Conservation (phyloP, 2,113 vertebrate genomes). For the Alligator mississippiensis region DNA sequence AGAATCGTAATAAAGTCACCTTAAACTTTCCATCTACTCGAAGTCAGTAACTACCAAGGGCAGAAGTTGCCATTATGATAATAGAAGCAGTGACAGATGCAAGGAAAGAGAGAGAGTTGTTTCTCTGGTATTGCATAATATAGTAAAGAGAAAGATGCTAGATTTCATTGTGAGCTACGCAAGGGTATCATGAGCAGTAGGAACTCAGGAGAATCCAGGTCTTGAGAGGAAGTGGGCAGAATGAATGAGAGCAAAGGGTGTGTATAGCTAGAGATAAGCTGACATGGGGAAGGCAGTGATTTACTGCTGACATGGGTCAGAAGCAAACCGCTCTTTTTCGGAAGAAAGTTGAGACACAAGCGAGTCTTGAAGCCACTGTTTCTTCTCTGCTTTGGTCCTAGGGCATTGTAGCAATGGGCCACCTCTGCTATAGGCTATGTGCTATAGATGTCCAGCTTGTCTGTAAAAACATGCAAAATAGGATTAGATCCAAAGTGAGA, state of each 20-base stretch:
- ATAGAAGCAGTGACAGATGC: neutral
- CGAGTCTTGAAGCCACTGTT: too few relatives aligned
- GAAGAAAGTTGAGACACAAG: too few relatives aligned
- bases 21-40: neutral
- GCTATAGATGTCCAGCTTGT: neutral
- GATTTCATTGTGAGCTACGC: accelerated
- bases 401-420: accelerated
- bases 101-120: neutral
- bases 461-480: too few relatives aligned
- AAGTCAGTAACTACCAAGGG: neutral
- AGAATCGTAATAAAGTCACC: neutral
- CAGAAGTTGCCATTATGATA: neutral
- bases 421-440: neutral
- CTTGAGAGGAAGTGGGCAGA: neutral
- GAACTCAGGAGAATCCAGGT: neutral
- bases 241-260: neutral
- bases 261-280: neutral
- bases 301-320: neutral
- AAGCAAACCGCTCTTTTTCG: neutral
- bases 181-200: accelerated
- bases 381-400: neutral
- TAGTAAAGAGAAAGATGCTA: neutral
- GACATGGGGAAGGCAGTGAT: neutral
- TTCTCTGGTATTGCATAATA: accelerated
- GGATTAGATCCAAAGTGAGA: too few relatives aligned